Percentiles rank a stretch among this genome's conserved stretches.
Evolutionary conservation across 2,888 invertebrate species (phyloP).

Genomic region (Cosmia trapezina): DNA sequence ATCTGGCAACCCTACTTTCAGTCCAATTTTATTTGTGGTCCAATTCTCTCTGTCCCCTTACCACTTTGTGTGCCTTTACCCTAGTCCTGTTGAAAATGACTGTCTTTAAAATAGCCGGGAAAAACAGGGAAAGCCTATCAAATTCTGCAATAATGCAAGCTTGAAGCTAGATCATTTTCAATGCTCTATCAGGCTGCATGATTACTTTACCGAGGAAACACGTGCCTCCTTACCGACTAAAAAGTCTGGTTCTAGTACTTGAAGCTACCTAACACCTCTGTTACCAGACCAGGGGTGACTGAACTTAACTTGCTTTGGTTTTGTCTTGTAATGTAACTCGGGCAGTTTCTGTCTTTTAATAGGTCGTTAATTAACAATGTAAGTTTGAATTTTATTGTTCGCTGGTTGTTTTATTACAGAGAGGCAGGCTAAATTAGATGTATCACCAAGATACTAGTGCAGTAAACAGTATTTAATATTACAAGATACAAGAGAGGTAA

Average conservation of each 20-base stretch:
- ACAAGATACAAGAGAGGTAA: too few species aligned
- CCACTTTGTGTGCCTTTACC: too few species aligned
- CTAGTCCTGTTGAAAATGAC: background rate
- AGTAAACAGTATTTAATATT: too few species aligned
- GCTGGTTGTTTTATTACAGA: background rate
- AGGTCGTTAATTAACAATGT: slow-evolving; percentile 2
- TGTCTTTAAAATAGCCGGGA: background rate
- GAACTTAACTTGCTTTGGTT: slow-evolving; percentile 22
- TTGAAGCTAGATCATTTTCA: background rate
- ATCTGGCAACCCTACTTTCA: too few species aligned
- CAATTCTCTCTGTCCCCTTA: background rate
- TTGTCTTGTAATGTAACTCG: background rate
- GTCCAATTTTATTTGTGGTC: too few species aligned
- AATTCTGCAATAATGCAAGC: slow-evolving; percentile 1
- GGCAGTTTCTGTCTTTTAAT: background rate
- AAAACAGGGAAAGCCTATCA: background rate
- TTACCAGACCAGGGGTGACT: slow-evolving; percentile 25
- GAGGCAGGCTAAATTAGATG: slow-evolving; percentile 1
- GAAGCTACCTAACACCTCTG: slow-evolving; percentile 24
- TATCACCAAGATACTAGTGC: too few species aligned
- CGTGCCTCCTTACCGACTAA: slow-evolving; percentile 22
- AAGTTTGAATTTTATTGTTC: background rate
- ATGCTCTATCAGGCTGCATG: slow-evolving; percentile 4
- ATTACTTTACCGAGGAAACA: slow-evolving; percentile 44
- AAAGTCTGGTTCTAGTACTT: slow-evolving; percentile 11